Conservation (phyloP, 2,888 invertebrate species). For the Syrphus vitripennis region DNA sequence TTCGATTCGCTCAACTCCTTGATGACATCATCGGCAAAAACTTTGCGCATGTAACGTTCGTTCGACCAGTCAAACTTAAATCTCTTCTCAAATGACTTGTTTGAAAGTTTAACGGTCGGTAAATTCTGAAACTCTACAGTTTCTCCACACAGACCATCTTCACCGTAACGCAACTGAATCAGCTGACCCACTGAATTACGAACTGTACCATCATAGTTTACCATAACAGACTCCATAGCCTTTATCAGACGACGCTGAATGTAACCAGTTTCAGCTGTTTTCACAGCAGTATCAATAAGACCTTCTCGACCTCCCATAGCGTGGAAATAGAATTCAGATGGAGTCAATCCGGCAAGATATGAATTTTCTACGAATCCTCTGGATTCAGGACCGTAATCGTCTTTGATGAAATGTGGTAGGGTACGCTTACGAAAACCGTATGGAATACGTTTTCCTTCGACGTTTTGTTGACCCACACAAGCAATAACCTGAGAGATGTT, state of each 20-base stretch:
- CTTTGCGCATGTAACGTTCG: constrained; percentile 93
- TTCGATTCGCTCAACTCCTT: constrained; percentile 96
- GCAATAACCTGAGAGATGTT: constrained; percentile 99
- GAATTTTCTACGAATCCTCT: constrained; percentile 99
- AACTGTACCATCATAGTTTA: constrained; percentile 99
- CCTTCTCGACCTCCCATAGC: constrained; percentile 99
- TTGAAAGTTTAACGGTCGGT: constrained; percentile 95
- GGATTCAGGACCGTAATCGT: constrained; percentile 99
- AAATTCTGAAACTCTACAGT: constrained; percentile 97
- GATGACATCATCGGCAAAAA: constrained; percentile 96
- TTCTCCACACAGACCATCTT: constrained; percentile 99
- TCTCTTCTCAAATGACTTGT: constrained; percentile 96
- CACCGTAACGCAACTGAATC: constrained; percentile 98
- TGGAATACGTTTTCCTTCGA: constrained; percentile 99
- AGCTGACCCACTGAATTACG: constrained; percentile 97
- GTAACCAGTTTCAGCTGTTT: constrained; percentile 99
- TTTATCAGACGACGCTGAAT: constrained; percentile 99
- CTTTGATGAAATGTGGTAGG: constrained; percentile 99
- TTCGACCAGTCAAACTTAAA: constrained; percentile 98
- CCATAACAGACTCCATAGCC: constrained; percentile 99
- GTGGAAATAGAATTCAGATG: constrained; percentile 99
- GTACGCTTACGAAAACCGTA: constrained; percentile 99
- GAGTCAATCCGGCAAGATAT: constrained; percentile 98
- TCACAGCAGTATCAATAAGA: constrained; percentile 99
- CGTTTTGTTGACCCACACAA: constrained; percentile 99